Evolutionary conservation across 2,888 invertebrate species (phyloP).

Genomic region (Rhingia campestris): DNA sequence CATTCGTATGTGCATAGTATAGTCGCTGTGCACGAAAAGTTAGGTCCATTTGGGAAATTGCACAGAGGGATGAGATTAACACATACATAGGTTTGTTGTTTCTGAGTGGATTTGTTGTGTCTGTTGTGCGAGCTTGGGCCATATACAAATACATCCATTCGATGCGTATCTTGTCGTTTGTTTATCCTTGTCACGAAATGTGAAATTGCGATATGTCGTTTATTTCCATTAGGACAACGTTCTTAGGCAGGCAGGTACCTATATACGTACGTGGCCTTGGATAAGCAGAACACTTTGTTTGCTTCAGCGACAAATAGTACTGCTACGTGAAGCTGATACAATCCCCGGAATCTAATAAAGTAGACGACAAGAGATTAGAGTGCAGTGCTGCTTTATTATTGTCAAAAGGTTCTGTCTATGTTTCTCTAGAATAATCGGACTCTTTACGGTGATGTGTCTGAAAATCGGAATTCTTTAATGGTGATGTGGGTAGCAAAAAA

Average conservation of each 20-base stretch:
- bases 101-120: constrained; percentile 16
- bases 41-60: constrained; percentile 49
- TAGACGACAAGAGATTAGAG: constrained; percentile 19
- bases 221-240: constrained; percentile 45
- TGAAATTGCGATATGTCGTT: constrained; percentile 57
- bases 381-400: constrained; percentile 38
- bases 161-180: constrained; percentile 22
- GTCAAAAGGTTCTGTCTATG: constrained; percentile 1
- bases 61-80: constrained; percentile 25
- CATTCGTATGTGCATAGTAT: constrained; percentile 15
- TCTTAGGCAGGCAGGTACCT: constrained; percentile 20
- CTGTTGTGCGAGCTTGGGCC: not conserved
- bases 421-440: constrained; percentile 1
- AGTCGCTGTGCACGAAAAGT: not conserved
- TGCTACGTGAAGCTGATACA: constrained; percentile 19
- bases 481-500: too few relatives aligned
- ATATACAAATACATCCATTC: not conserved
- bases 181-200: constrained; percentile 62
- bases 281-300: constrained; percentile 27
- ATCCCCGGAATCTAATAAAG: constrained; percentile 27
- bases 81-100: constrained; percentile 34
- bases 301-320: constrained; percentile 32
- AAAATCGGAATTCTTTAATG: too few relatives aligned
- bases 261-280: constrained; percentile 22
- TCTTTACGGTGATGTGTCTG: not conserved